A percentile compares a stretch with the other conserved stretches of the same genome.
These are phyloP conservation scores for Eilema sororculum DNA, from an alignment of 2,888 invertebrate genomes.

Conservation along the genomic window DNA sequence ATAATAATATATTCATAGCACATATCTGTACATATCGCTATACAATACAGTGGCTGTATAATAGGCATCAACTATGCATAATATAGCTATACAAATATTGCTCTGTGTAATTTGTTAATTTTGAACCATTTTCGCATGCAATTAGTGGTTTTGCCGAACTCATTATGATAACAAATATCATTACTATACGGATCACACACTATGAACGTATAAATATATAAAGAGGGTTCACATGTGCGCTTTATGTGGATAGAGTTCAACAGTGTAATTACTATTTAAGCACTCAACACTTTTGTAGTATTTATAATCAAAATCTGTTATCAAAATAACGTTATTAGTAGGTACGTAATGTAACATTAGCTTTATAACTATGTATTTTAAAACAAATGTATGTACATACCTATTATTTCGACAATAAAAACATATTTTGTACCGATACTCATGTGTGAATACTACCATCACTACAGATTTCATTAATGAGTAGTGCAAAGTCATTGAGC, in stretches of 20 bases:
- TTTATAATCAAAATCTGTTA: constrained; percentile 8
- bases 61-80: no score
- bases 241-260: constrained; percentile 23
- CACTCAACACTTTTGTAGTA: not conserved
- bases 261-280: not conserved
- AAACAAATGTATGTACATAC: constrained; percentile 20
- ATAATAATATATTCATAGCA: constrained; percentile 37
- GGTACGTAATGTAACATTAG: constrained; percentile 33
- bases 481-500: constrained; percentile 11
- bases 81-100: constrained; percentile 64
- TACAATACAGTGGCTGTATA: constrained; percentile 42
- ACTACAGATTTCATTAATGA: constrained; percentile 27
- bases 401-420: constrained; percentile 22
- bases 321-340: constrained; percentile 28
- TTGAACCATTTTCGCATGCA: constrained; percentile 66
- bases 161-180: constrained; percentile 65
- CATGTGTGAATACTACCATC: constrained; percentile 13
- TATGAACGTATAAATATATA: constrained; percentile 15
- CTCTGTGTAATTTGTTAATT: constrained; percentile 63
- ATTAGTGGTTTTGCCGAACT: constrained; percentile 65
- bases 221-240: constrained; percentile 16
- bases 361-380: constrained; percentile 26
- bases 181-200: constrained; percentile 16
- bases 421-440: constrained; percentile 11
- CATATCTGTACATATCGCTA: constrained; percentile 37